Percentiles rank a stretch among this genome's conserved stretches.
Conservation (phyloP, 2,797 vertebrate species). For the Odontamblyopus rebecca region DNA sequence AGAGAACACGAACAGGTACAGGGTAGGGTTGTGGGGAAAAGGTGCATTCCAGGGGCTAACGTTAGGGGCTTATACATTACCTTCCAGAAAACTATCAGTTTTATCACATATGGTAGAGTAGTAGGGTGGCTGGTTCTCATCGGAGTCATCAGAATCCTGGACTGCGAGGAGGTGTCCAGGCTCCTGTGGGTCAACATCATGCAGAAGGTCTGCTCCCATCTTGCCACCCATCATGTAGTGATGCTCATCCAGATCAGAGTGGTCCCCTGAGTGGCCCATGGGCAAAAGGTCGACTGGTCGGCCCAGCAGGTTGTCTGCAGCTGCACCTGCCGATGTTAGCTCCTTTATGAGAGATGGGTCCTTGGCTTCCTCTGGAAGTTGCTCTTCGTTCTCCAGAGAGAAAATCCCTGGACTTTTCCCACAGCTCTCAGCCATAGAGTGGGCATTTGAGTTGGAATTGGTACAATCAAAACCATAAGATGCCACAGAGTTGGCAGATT, state of each 20-base stretch:
- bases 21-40: constrained; percentile 67
- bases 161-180: constrained; percentile 46
- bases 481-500: constrained; percentile 82
- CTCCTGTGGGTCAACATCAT: constrained; percentile 60
- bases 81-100: constrained; percentile 84
- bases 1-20: constrained; percentile 71
- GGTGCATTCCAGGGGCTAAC: constrained; percentile 70
- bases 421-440: constrained; percentile 83
- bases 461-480: constrained; percentile 84
- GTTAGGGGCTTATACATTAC: constrained; percentile 84
- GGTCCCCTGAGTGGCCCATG: constrained; percentile 57
- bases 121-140: constrained; percentile 75
- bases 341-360: constrained; percentile 81
- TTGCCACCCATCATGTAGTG: constrained; percentile 74
- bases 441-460: constrained; percentile 82
- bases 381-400: constrained; percentile 83
- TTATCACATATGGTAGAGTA: constrained; percentile 84
- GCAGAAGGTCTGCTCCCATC: constrained; percentile 50
- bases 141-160: constrained; percentile 49
- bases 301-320: constrained; percentile 67
- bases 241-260: constrained; percentile 59
- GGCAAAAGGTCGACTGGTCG: constrained; percentile 77
- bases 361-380: constrained; percentile 80
- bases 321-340: constrained; percentile 68
- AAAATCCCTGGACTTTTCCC: constrained; percentile 83